A percentile compares a stretch with the other conserved stretches of the same genome.
phyloP scores from a whole-genome alignment of 2,797 vertebrate genomes.

The Tapera naevia region DNA sequence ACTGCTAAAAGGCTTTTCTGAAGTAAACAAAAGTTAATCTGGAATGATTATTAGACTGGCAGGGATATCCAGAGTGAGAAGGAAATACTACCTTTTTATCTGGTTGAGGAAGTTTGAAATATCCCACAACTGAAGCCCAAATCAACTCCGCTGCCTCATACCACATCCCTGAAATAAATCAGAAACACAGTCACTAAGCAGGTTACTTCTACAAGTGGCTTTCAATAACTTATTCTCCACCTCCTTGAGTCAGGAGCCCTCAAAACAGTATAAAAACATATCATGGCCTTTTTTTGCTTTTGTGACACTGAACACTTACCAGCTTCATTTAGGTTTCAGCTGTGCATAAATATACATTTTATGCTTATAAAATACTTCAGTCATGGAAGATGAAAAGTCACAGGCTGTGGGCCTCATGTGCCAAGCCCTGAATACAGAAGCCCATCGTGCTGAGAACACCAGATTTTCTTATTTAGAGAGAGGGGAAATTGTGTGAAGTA shows the following conservation, averaged over 20 bases:
- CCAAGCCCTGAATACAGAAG: background rate
- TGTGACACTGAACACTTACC: background rate
- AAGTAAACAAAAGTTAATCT: background rate
- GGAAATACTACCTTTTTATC: constrained; percentile 89
- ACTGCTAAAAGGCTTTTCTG: background rate
- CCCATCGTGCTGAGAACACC: background rate
- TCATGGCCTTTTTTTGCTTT: background rate
- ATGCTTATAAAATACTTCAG: background rate
- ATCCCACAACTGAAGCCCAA: constrained; percentile 90
- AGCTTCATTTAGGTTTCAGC: background rate
- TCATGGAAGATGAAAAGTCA: background rate
- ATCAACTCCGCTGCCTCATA: constrained; percentile 88
- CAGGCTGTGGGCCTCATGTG: background rate
- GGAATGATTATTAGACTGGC: background rate
- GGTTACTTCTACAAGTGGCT: background rate
- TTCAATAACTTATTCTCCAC: background rate
- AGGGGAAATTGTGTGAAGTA: background rate
- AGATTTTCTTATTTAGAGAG: background rate
- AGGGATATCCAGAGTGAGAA: background rate
- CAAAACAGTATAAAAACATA: background rate
- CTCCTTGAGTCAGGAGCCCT: background rate
- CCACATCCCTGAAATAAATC: constrained; percentile 87
- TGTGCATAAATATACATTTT: background rate
- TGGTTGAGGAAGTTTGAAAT: constrained; percentile 86
- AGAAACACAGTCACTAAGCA: background rate